These are phyloP conservation scores for Euura saliciscinereae DNA, from an alignment of 1,140 invertebrate species.

Conservation along the genomic window DNA sequence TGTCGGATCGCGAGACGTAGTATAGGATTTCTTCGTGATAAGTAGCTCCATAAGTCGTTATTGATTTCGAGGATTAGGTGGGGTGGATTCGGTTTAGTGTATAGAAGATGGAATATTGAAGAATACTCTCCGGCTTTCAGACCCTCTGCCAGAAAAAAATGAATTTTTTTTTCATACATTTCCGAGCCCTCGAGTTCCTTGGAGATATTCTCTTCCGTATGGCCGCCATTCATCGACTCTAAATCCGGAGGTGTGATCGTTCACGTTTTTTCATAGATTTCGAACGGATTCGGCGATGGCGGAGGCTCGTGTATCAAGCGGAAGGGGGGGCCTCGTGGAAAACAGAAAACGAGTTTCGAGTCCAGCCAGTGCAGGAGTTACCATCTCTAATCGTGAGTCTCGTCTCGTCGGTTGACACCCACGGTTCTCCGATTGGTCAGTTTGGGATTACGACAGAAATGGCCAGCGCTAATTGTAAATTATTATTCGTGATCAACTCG, in stretches of 20 bases:
- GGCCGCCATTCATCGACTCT: too few species aligned
- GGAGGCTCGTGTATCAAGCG: neutral
- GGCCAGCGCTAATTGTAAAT: slow-evolving; percentile 4
- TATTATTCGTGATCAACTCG: slow-evolving; percentile 5
- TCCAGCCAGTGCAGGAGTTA: neutral
- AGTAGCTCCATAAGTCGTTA: neutral
- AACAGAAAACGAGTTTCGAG: slow-evolving; percentile 5
- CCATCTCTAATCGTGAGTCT: slow-evolving; percentile 2
- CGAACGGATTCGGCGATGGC: neutral
- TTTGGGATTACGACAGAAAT: neutral
- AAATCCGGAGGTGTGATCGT: too few species aligned
- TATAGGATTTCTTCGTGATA: neutral
- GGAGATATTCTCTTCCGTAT: too few species aligned
- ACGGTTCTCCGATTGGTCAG: slow-evolving; percentile 6
- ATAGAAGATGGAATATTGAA: neutral
- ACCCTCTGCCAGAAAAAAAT: neutral
- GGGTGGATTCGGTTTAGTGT: neutral
- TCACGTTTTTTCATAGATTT: neutral
- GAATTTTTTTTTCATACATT: neutral
- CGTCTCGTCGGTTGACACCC: slow-evolving; percentile 1
- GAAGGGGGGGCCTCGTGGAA: neutral
- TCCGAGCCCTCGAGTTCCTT: neutral
- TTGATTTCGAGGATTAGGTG: neutral
- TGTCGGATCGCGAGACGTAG: too few species aligned
- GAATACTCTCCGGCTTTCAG: neutral